Evolutionary conservation across 2,113 vertebrate species (phyloP).

Genomic region (Hemiprocne comata): DNA sequence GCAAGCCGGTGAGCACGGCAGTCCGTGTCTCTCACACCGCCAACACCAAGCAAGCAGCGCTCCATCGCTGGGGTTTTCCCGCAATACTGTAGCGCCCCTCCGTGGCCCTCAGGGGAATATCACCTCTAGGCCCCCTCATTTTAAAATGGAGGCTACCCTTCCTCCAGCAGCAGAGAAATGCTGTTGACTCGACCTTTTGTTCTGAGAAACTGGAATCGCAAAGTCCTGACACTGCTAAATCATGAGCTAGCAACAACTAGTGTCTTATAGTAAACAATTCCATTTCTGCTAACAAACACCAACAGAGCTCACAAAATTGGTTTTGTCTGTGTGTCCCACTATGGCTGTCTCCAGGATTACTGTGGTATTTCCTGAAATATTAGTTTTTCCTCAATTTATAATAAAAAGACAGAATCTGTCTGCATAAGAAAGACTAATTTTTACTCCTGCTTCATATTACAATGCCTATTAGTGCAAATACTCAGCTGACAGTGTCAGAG

Average conservation of each 20-base stretch:
- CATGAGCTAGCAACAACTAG: not conserved
- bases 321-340: not conserved
- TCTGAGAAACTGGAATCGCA: not conserved
- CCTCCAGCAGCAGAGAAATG: not conserved
- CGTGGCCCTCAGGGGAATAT: not conserved
- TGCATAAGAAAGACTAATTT: not conserved
- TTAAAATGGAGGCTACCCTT: not conserved
- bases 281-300: not conserved
- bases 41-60: not conserved
- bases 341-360: not conserved
- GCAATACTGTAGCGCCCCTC: slow-evolving; percentile 3
- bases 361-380: not conserved
- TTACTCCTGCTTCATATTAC: not conserved
- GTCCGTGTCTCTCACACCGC: not conserved
- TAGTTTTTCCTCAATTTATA: not conserved
- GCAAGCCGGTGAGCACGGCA: not conserved
- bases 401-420: not conserved
- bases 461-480: not conserved
- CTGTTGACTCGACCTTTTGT: not conserved
- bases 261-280: not conserved
- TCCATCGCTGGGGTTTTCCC: accelerated
- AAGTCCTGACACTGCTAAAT: not conserved
- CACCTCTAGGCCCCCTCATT: not conserved
- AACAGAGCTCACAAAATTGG: not conserved
- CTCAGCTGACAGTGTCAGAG: not conserved